Percentiles rank a stretch among this genome's conserved stretches.
phyloP scores from a whole-genome alignment of 2,888 invertebrate genomes.

The Scaptomyza caliginosa region DNA sequence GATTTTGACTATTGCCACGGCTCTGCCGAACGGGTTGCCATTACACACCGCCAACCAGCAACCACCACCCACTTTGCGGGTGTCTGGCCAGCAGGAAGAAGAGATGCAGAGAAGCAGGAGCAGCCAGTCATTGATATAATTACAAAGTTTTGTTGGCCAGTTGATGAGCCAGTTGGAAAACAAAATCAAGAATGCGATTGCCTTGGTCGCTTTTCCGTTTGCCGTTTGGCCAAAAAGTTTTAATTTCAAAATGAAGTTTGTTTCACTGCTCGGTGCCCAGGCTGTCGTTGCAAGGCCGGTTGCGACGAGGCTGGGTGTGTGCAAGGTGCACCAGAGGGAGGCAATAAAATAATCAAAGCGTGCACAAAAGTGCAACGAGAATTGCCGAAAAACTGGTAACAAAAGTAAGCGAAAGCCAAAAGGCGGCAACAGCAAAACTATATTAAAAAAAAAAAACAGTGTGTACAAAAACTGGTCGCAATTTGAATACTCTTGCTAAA shows the following conservation, averaged over 20 bases:
- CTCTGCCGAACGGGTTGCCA: neutral
- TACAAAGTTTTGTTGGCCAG: slow-evolving; percentile 74
- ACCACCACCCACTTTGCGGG: neutral
- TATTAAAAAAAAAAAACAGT: neutral
- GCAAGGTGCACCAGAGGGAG: slow-evolving; percentile 6
- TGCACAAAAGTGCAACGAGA: slow-evolving; percentile 72
- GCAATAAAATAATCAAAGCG: slow-evolving; percentile 78
- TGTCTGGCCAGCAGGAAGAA: neutral
- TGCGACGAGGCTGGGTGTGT: neutral
- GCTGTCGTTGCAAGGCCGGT: slow-evolving; percentile 2
- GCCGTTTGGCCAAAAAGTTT: slow-evolving; percentile 54
- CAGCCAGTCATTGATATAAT: slow-evolving; percentile 71
- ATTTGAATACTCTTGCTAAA: slow-evolving; percentile 1
- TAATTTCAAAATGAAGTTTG: slow-evolving; percentile 76
- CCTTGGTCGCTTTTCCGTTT: slow-evolving; percentile 39
- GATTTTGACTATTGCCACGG: slow-evolving; percentile 55
- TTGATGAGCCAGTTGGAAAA: slow-evolving; percentile 75
- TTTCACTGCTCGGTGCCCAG: slow-evolving; percentile 32
- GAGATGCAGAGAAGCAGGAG: slow-evolving; percentile 10
- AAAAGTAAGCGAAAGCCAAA: slow-evolving; percentile 60
- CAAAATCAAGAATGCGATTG: slow-evolving; percentile 75
- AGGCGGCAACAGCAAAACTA: slow-evolving; percentile 21
- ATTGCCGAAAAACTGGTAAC: slow-evolving; percentile 69
- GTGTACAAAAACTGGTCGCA: neutral
- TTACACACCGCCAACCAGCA: neutral